Evolutionary conservation across 2,888 invertebrate genomes (phyloP).

Genomic region (Lepidocyrtoides sp.): DNA sequence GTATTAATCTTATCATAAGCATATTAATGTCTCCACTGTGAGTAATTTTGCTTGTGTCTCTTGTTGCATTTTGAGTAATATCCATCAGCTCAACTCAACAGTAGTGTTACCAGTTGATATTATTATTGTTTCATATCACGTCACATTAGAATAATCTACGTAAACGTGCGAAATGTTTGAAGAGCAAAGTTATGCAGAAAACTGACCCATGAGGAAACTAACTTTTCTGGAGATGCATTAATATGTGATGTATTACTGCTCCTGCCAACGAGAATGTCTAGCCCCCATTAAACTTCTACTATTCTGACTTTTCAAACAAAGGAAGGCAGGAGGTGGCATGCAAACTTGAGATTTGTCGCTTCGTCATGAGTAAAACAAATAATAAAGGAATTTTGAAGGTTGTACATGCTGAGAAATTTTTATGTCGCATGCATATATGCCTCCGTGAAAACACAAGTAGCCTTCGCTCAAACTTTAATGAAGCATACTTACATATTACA

Average conservation of each 20-base stretch:
- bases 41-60: constrained; percentile 4
- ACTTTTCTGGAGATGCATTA: background rate
- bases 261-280: background rate
- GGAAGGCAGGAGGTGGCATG: constrained; percentile 51
- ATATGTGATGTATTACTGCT: background rate
- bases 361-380: constrained; percentile 6
- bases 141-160: constrained; percentile 26
- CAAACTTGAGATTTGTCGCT: constrained; percentile 53
- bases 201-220: constrained; percentile 33
- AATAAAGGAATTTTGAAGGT: constrained; percentile 58
- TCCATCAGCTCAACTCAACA: background rate
- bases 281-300: background rate
- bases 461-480: background rate
- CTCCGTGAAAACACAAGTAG: background rate
- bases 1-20: constrained; percentile 48
- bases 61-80: background rate
- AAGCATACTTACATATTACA: background rate
- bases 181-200: background rate
- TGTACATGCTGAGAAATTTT: background rate
- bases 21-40: constrained; percentile 38
- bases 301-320: background rate
- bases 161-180: constrained; percentile 28
- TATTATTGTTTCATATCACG: constrained; percentile 44
- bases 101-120: background rate
- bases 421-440: background rate